These are phyloP conservation scores for Drosophila nr. perissopoda DNA, from an alignment of 2,888 invertebrate genomes.

Conservation along the genomic window DNA sequence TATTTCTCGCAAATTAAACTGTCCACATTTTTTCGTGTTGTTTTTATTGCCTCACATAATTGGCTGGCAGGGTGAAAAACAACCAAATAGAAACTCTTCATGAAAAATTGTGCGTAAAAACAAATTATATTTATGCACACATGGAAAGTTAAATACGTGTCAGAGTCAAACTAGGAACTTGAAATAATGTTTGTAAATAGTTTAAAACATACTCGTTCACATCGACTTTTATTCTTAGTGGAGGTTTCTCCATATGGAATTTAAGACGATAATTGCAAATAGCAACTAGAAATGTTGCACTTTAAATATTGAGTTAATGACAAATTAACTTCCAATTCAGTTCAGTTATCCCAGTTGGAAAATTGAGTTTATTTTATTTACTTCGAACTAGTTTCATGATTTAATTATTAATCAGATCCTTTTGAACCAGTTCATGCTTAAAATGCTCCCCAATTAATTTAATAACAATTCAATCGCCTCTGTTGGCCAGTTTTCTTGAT, in stretches of 20 bases:
- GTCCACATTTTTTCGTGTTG: slow-evolving; percentile 41
- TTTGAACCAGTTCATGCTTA: not conserved
- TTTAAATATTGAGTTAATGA: not conserved
- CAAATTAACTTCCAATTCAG: not conserved
- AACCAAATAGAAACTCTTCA: not conserved
- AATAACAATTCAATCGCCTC: not conserved
- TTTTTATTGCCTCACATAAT: slow-evolving; percentile 56
- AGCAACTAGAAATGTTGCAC: not conserved
- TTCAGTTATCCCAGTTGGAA: not conserved
- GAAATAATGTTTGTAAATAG: slow-evolving; percentile 20
- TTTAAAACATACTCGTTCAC: slow-evolving; percentile 12
- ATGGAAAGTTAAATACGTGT: slow-evolving; percentile 18
- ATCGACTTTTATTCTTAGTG: not conserved
- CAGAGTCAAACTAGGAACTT: not conserved
- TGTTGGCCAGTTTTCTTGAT: slow-evolving; percentile 11
- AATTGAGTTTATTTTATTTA: not conserved
- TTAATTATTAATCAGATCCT: not conserved
- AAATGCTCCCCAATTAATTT: slow-evolving; percentile 36
- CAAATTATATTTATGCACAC: slow-evolving; percentile 29
- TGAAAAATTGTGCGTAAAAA: slow-evolving; percentile 21
- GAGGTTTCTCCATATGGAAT: not conserved
- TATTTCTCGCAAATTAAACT: slow-evolving; percentile 55
- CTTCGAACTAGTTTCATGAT: not conserved
- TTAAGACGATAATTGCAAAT: not conserved
- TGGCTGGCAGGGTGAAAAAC: slow-evolving; percentile 25